Conservation (phyloP, 2,797 vertebrate species). For the Rousettus madagascariensis region DNA sequence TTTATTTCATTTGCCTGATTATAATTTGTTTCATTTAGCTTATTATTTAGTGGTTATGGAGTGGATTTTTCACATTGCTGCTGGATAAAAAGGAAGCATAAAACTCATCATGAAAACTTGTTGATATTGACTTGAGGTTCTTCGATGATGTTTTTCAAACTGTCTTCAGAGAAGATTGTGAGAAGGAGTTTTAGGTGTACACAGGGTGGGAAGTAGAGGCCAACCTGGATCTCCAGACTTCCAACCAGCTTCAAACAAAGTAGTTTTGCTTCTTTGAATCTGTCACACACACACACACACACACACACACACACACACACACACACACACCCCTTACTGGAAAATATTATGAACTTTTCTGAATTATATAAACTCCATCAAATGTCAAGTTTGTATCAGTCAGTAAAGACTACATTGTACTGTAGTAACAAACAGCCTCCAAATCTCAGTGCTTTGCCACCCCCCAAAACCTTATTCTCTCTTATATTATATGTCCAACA, state of each 20-base stretch:
- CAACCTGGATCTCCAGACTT: background rate
- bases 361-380: background rate
- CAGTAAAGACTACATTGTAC: background rate
- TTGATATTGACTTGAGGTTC: background rate
- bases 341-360: slow-evolving; percentile 19
- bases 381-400: background rate
- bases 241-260: background rate
- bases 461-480: background rate
- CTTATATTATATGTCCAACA: background rate
- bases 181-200: background rate
- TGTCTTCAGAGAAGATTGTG: background rate
- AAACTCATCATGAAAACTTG: slow-evolving; percentile 30
- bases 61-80: slow-evolving; percentile 52
- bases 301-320: background rate
- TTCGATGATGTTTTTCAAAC: slow-evolving; percentile 1
- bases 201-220: background rate
- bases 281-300: background rate
- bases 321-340: background rate
- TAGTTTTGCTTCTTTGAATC: background rate
- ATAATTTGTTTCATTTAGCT: slow-evolving; percentile 63
- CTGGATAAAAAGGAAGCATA: slow-evolving; percentile 49
- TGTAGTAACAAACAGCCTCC: background rate
- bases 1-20: slow-evolving; percentile 60
- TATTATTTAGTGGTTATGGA: slow-evolving; percentile 56
- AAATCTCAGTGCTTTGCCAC: background rate